These are phyloP conservation scores for Heptranchias perlo DNA, from an alignment of 2,113 vertebrate species.

Conservation along the genomic window DNA sequence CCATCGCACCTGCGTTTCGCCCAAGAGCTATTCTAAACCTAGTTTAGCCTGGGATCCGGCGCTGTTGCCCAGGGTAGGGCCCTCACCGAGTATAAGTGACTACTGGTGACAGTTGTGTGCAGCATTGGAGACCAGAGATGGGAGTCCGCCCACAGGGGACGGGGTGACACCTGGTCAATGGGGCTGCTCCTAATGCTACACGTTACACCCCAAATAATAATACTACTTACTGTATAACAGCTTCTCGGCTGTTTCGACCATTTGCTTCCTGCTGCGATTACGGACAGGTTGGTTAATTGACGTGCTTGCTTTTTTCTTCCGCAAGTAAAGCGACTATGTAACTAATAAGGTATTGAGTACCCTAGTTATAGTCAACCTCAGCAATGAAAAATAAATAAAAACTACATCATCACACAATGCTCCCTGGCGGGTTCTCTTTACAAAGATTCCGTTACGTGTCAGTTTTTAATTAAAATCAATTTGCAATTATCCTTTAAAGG, in stretches of 20 bases:
- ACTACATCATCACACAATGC: too few species aligned
- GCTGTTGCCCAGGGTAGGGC: neutral
- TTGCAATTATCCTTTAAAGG: neutral
- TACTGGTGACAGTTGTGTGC: neutral
- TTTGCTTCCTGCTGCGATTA: neutral
- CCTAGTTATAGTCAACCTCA: neutral
- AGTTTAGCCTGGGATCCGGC: neutral
- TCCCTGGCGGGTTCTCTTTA: neutral
- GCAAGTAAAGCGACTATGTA: neutral
- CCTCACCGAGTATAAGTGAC: neutral
- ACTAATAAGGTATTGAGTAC: neutral
- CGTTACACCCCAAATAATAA: neutral
- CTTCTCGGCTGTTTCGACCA: neutral
- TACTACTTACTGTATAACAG: neutral
- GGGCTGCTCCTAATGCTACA: neutral
- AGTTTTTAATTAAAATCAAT: constrained; percentile 13
- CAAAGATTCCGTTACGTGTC: neutral
- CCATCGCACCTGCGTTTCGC: too few species aligned
- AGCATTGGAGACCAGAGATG: neutral
- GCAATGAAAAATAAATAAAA: neutral
- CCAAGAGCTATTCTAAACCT: neutral
- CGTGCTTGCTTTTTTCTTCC: neutral
- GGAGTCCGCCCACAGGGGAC: too few species aligned
- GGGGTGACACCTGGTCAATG: neutral
- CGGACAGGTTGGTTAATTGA: neutral